A percentile compares a stretch with the other conserved stretches of the same genome.
These are phyloP conservation scores for Pheosia gnoma DNA, from an alignment of 2,888 invertebrate genomes.

Conservation along the genomic window DNA sequence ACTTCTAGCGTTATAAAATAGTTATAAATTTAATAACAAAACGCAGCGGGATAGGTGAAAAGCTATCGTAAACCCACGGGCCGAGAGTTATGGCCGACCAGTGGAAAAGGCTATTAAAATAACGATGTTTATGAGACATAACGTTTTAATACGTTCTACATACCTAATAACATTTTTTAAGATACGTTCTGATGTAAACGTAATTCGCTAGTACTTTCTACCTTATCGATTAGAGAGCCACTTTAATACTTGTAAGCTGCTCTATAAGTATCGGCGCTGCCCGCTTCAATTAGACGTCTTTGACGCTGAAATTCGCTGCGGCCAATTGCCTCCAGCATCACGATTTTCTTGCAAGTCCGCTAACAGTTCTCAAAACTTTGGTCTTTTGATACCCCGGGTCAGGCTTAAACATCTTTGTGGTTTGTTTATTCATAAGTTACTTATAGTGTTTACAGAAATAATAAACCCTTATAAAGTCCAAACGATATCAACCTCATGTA, in stretches of 20 bases:
- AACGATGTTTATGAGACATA: constrained; percentile 2
- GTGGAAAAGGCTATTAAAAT: constrained; percentile 36
- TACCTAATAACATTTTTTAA: not conserved
- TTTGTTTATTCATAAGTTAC: not conserved
- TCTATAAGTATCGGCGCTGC: too few species aligned
- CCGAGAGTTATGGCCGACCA: constrained; percentile 23
- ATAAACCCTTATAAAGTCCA: not conserved
- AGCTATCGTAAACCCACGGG: constrained; percentile 22
- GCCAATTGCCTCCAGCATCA: too few species aligned
- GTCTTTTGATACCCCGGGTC: too few species aligned
- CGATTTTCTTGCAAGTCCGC: too few species aligned
- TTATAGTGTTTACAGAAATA: not conserved
- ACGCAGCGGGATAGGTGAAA: constrained; percentile 10
- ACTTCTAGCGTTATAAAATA: not conserved
- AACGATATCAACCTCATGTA: not conserved
- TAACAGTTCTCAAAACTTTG: too few species aligned
- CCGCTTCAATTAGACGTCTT: too few species aligned
- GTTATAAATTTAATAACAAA: constrained; percentile 15
- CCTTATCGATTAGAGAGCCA: too few species aligned
- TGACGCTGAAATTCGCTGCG: too few species aligned
- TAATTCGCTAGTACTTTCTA: not conserved
- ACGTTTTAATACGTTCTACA: constrained; percentile 2
- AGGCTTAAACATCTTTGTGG: too few species aligned
- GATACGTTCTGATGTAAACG: not conserved
- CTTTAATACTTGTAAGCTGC: too few species aligned